phyloP scores from a whole-genome alignment of 2,797 vertebrate genomes.

The Alcedo quadribrachys region DNA sequence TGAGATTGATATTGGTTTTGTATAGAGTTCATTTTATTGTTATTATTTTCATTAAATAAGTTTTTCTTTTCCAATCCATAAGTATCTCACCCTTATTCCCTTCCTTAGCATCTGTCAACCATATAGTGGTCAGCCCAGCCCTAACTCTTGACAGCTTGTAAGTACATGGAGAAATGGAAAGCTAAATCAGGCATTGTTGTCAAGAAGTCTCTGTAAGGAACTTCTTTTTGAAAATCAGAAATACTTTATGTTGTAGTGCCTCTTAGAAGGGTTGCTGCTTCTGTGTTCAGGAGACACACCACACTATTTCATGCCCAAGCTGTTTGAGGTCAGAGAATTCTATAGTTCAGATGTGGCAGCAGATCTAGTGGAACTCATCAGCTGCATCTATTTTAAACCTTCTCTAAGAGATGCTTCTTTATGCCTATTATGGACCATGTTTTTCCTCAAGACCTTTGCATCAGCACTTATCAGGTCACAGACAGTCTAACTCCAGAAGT shows the following conservation, averaged over 20 bases:
- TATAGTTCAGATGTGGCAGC: background rate
- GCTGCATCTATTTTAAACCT: slow-evolving; percentile 28
- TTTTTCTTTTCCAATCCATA: background rate
- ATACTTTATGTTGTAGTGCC: background rate
- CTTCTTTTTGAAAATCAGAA: background rate
- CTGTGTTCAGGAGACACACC: background rate
- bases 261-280: background rate
- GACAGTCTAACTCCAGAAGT: slow-evolving; percentile 46
- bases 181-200: background rate
- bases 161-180: background rate
- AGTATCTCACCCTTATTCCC: background rate
- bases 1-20: background rate
- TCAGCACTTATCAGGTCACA: slow-evolving; percentile 45
- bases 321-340: background rate
- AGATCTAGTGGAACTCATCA: background rate
- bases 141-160: background rate
- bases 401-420: background rate
- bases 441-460: slow-evolving; percentile 18
- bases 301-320: background rate
- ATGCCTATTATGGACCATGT: background rate
- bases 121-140: background rate
- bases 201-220: background rate
- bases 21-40: background rate
- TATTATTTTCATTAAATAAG: background rate
- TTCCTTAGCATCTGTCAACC: background rate